A percentile compares a stretch with the other conserved stretches of the same genome.
These are phyloP conservation scores for Epizoanthus rinbou DNA, from an alignment of 92 coral and sea anemone genomes.

Conservation along the genomic window DNA sequence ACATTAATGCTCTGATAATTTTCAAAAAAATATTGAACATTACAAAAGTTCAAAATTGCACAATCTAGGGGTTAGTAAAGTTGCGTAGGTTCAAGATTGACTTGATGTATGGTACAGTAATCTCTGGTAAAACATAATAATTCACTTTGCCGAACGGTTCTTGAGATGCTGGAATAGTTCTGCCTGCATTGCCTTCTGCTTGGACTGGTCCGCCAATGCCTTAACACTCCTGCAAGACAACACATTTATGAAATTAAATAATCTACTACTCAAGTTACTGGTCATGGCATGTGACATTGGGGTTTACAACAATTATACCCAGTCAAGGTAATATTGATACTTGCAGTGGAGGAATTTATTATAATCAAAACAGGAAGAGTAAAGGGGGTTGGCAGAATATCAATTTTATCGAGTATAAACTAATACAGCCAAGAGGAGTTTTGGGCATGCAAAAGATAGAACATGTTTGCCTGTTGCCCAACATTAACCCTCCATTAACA, in stretches of 20 bases:
- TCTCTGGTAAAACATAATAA: neutral
- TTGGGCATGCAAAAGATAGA: too few species aligned
- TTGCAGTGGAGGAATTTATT: too few species aligned
- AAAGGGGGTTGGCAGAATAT: too few species aligned
- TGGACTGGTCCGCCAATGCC: slow-evolving; percentile 78
- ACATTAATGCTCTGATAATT: slow-evolving; percentile 21
- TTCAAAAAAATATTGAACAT: slow-evolving; percentile 42
- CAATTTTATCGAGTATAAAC: too few species aligned
- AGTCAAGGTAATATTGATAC: too few species aligned
- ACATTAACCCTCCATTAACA: too few species aligned
- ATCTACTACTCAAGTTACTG: neutral
- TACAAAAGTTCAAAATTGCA: slow-evolving; percentile 21
- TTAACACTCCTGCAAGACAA: slow-evolving; percentile 76
- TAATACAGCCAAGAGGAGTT: too few species aligned
- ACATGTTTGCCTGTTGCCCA: too few species aligned
- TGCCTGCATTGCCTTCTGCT: slow-evolving; percentile 87
- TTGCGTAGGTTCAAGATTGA: slow-evolving; percentile 17
- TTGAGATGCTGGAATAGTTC: slow-evolving; percentile 90
- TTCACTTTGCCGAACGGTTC: slow-evolving; percentile 59
- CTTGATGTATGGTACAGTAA: slow-evolving; percentile 27
- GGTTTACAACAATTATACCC: too few species aligned
- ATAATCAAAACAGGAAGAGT: too few species aligned
- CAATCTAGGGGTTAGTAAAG: neutral
- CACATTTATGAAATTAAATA: neutral
- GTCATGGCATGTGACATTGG: too few species aligned